Percentiles rank a stretch among this genome's conserved stretches.
Evolutionary conservation across 1,140 invertebrate species (phyloP).

Genomic region (Watersipora subatra): DNA sequence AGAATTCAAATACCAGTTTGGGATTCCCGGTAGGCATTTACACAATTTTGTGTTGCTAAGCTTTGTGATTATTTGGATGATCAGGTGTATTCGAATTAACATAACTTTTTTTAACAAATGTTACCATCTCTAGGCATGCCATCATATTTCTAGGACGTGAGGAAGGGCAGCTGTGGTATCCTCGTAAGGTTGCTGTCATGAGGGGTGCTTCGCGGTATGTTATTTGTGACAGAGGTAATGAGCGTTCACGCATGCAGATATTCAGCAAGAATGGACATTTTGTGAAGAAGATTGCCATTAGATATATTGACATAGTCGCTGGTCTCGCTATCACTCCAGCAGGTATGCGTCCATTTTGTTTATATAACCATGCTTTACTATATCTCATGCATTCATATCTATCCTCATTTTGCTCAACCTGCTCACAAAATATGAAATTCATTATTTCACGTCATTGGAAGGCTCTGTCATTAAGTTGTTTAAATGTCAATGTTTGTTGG

Average conservation of each 20-base stretch:
- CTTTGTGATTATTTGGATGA: too few species aligned
- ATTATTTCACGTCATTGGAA: too few species aligned
- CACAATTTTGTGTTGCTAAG: neutral
- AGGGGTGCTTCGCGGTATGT: slow-evolving; percentile 55
- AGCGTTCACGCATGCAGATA: slow-evolving; percentile 89
- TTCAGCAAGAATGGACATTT: slow-evolving; percentile 51
- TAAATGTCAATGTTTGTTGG: too few species aligned
- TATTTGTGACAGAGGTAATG: slow-evolving; percentile 88
- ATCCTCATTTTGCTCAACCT: too few species aligned
- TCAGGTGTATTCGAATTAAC: too few species aligned
- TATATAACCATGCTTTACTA: too few species aligned
- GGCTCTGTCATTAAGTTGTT: too few species aligned
- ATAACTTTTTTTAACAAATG: too few species aligned
- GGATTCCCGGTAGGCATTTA: slow-evolving; percentile 58
- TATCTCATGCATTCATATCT: too few species aligned
- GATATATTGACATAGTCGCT: slow-evolving; percentile 94
- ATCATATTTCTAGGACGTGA: slow-evolving; percentile 48
- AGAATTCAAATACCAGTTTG: slow-evolving; percentile 74
- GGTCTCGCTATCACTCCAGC: slow-evolving; percentile 76
- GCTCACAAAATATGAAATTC: too few species aligned
- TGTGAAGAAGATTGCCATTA: slow-evolving; percentile 78
- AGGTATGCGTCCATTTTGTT: slow-evolving; percentile 44
- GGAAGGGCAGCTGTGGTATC: slow-evolving; percentile 91
- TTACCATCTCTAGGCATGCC: too few species aligned
- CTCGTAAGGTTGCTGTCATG: slow-evolving; percentile 85